These are phyloP conservation scores for Sphecodes monilicornis DNA, from an alignment of 2,888 invertebrate genomes.

Conservation along the genomic window DNA sequence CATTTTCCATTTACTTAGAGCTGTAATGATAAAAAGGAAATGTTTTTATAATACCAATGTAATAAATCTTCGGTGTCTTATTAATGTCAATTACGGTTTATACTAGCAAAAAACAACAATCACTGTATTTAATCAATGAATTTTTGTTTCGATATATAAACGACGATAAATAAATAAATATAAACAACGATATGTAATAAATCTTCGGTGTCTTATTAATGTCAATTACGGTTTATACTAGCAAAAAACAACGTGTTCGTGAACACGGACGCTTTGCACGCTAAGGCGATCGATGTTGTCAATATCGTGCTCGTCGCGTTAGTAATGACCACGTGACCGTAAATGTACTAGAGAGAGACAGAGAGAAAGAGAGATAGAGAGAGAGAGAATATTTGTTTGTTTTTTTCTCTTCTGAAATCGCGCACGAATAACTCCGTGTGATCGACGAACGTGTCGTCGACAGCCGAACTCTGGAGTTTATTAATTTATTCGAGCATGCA, in stretches of 20 bases:
- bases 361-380: neutral
- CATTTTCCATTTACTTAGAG: neutral
- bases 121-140: no score
- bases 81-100: neutral
- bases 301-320: conserved; percentile 16
- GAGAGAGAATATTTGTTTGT: neutral
- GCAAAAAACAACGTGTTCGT: neutral
- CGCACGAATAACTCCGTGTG: conserved; percentile 56
- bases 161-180: no score
- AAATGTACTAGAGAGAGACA: neutral
- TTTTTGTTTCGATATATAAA: no score
- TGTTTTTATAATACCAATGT: neutral
- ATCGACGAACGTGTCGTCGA: conserved; percentile 72
- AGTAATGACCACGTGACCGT: conserved; percentile 56
- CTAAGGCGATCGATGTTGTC: neutral
- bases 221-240: neutral
- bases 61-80: neutral
- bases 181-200: no score
- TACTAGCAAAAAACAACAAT: neutral
- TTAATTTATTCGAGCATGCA: conserved; percentile 84
- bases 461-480: conserved; percentile 79
- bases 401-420: conserved; percentile 51
- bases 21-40: neutral
- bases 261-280: neutral
- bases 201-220: neutral